phyloP scores from a whole-genome alignment of 2,888 invertebrate species.

The Luperina testacea region DNA sequence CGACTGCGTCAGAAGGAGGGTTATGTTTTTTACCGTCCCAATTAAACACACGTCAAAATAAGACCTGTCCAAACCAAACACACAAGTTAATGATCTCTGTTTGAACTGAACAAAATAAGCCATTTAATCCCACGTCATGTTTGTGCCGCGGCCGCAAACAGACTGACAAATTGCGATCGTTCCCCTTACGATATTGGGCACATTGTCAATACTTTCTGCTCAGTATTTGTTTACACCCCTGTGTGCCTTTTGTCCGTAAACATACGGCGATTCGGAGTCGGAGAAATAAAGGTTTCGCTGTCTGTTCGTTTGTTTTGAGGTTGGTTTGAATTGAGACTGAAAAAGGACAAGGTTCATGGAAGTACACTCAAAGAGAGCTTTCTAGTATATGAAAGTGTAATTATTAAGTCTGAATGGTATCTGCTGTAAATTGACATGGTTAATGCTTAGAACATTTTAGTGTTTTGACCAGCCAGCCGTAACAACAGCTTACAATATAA shows the following conservation, averaged over 20 bases:
- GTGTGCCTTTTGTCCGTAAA: conserved; percentile 56
- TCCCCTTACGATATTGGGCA: conserved; percentile 64
- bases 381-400: neutral
- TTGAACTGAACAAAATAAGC: conserved; percentile 36
- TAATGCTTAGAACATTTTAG: no score
- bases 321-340: conserved; percentile 12
- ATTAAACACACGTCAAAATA: neutral
- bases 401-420: neutral
- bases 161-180: conserved; percentile 58
- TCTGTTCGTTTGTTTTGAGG: conserved; percentile 34
- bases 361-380: neutral
- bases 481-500: no score
- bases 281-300: conserved; percentile 36
- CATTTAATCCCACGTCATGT: conserved; percentile 57
- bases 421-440: neutral
- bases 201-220: conserved; percentile 56
- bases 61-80: neutral
- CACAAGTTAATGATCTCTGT: conserved; percentile 29
- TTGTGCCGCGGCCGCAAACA: conserved; percentile 54
- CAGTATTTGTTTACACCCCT: conserved; percentile 59
- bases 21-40: neutral
- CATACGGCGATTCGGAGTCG: conserved; percentile 30
- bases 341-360: neutral
- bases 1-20: no score
- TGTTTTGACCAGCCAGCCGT: no score